Evolutionary conservation across 2,797 vertebrate genomes (phyloP), one percentile per base, ranked within the genome.

Genomic region (Typhlichthys eigenmanni): DNA sequence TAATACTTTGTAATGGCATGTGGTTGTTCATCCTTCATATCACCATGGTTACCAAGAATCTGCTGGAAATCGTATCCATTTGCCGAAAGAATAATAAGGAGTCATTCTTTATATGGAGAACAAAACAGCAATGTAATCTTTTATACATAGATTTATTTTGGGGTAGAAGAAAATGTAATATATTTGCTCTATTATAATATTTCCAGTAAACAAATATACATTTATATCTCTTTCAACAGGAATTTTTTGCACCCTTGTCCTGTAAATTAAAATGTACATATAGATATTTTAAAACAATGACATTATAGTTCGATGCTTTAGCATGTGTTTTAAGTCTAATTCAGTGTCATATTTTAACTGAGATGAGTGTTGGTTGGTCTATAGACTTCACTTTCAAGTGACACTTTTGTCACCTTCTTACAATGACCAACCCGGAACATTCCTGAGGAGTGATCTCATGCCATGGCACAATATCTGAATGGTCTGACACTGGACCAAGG

Each of bases 11-110:
- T 89, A 90, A 94, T 93, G 93, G 94, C 92, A 95, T 95, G 93
- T 93, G 94, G 93, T 89, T 88, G 88, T 84, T 86, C 86, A 90
- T 86, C 87, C 82, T 86, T 82, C 78, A 72, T 69, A 89, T 95
- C 73, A 89, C 94, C 93, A 95, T 95, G 93, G 95, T 94, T 94
- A 95, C 95, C 85, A 82, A 90, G 90, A 91, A 94, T 93, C 93
- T 92, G 91, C 92, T 87, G 80, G 88, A 86, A 90, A 92, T 92
- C 89, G 83, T 85, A 88, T 90, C 88, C 86, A 82, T 77, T 69
- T 87, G 79, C 72, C 45, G 58, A 74, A 76, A 69, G 75, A 69
- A 80, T 62, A 17, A 51, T 13, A 50, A 46, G 34, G 38, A 2
- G 55, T 58, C 12, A 45, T 47, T 58, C 13, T 29, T 29, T 29